Evolutionary conservation across 1,140 invertebrate species (phyloP).

Genomic region (Antheraea pernyi): DNA sequence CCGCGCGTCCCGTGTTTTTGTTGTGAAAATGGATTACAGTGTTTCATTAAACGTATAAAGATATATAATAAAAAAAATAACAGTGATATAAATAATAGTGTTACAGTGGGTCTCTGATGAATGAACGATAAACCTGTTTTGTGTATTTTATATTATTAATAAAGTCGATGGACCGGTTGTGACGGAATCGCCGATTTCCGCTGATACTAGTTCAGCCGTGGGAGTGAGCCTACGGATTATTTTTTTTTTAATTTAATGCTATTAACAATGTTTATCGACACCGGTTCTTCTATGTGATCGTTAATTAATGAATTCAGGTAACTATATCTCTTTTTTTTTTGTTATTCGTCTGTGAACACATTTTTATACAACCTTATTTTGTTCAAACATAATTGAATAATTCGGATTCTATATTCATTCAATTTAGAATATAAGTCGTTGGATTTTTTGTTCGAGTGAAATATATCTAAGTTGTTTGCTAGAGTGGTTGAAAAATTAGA

Average conservation of each 20-base stretch:
- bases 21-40: conserved; percentile 52
- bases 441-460: too few relatives aligned
- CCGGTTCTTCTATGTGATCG: not conserved
- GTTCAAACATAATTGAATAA: not conserved
- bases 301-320: not conserved
- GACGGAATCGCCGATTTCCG: conserved; percentile 38
- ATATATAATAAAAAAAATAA: not conserved
- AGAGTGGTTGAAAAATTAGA: too few relatives aligned
- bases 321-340: not conserved
- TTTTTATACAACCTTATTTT: too few relatives aligned
- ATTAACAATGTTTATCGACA: not conserved
- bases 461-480: too few relatives aligned
- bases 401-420: too few relatives aligned
- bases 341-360: not conserved
- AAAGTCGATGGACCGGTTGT: conserved; percentile 22
- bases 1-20: conserved; percentile 14
- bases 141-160: conserved; percentile 11
- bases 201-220: conserved; percentile 28
- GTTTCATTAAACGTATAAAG: conserved; percentile 12
- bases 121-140: not conserved
- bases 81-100: not conserved
- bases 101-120: not conserved
- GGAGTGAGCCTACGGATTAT: conserved; percentile 26
- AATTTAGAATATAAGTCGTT: too few relatives aligned
- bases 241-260: conserved; percentile 9